Base-by-base conservation (phyloP, 2,888 invertebrate genomes). In the Nephrotoma guestfalica region DNA sequence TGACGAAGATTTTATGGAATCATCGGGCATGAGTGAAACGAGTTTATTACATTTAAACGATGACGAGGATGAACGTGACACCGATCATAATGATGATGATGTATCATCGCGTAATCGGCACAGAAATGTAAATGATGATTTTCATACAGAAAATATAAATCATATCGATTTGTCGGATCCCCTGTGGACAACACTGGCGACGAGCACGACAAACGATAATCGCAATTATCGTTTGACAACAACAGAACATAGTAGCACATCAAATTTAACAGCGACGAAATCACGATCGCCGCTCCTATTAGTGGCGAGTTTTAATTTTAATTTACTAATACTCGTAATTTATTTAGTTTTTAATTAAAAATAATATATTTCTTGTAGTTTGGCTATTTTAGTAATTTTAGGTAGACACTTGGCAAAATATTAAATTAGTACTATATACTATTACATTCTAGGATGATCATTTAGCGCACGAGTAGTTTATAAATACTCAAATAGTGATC, bases 1-100 rank as follows among this genome's bases (percentile, higher is more conserved):
- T 41, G 87, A 87, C 83, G 87, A 87, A 86, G 87, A 87, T 87
- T 86, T 87, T 9, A 40, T 40, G 13, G 87, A 87, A 86, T 86
- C 87, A 71, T 87, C 87, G 4, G 87, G 87, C 30, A 87, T 87
- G 87, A 85, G 57, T 41, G 86, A 86, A 47, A 51, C 86, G 15
- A 86, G 30, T 40, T 30, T 86, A 15, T 84, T 84, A 41, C 41
- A 41, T 71, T 71, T 71, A 71, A 71, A 71, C 9, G 71, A 71
- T 9, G 71, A 71, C 7, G 84, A 71, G 6, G 4, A 18, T 71
- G 71, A 84, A 47, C 11, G 11, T n/a, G 41, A 84, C 11, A 47
- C 47, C n/a, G 84, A 84, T n/a, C 84, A 15, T 5, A 6, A 13
- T 13, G 71, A 13, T 83, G 30, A 41, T 30, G 71, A 30, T 30